Evolutionary conservation across 2,797 vertebrate genomes (phyloP).

Genomic region (Rhyacichthys aspro): DNA sequence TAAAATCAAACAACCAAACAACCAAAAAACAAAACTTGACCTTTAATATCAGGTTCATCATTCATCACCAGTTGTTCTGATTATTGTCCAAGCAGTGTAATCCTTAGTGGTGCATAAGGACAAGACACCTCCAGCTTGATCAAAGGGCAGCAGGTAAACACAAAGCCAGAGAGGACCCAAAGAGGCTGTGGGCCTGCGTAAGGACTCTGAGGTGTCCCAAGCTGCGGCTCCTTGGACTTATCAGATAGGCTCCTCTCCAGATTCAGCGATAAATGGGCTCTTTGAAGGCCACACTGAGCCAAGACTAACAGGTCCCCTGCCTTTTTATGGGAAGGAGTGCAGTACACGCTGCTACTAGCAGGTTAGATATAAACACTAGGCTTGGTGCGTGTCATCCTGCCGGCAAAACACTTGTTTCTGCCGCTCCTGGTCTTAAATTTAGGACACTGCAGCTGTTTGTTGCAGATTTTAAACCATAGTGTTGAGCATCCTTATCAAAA

Average conservation of each 20-base stretch:
- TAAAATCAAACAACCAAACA: too few species aligned
- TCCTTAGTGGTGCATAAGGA: conserved; percentile 5
- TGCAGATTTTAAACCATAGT: conserved; percentile 14
- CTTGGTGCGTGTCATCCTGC: conserved; percentile 35
- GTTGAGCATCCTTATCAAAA: conserved; percentile 4
- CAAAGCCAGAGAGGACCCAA: conserved; percentile 73
- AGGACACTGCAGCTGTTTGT: conserved; percentile 12
- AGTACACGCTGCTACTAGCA: conserved; percentile 51
- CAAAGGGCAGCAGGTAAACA: conserved; percentile 75
- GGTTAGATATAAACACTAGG: conserved; percentile 57
- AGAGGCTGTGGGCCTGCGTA: conserved; percentile 61
- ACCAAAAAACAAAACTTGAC: too few species aligned
- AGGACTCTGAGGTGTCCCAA: conserved; percentile 70
- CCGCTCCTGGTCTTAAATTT: conserved; percentile 30
- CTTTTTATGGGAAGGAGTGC: conserved; percentile 69
- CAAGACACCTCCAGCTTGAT: conserved; percentile 68
- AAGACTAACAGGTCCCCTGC: conserved; percentile 57
- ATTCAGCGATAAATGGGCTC: conserved; percentile 74
- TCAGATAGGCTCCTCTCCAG: conserved; percentile 76
- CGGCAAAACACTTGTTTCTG: conserved; percentile 36
- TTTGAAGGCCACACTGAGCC: conserved; percentile 78
- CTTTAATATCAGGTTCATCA: neutral
- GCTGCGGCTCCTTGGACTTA: conserved; percentile 58
- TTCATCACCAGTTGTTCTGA: neutral
- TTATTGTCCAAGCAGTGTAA: neutral